phyloP scores from a whole-genome alignment of 2,888 invertebrate genomes.

The Dusona sp. region DNA sequence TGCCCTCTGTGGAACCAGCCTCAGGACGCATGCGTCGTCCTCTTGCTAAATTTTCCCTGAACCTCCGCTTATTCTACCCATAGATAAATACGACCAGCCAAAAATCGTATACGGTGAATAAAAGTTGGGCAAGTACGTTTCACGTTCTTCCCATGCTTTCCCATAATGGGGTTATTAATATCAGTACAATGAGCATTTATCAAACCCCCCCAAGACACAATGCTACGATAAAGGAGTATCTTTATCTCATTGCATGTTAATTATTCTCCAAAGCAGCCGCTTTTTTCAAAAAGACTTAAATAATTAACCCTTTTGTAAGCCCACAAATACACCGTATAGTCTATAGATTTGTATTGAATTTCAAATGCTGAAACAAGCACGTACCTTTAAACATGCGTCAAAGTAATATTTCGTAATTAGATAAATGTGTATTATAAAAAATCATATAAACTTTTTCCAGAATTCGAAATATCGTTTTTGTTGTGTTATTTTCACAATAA shows the following conservation, averaged over 20 bases:
- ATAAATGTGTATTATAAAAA: background rate
- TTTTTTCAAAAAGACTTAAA: background rate
- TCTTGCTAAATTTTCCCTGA: constrained; percentile 5
- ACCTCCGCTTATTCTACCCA: background rate
- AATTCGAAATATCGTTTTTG: background rate
- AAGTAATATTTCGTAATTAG: background rate
- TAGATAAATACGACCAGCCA: background rate
- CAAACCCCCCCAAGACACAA: background rate
- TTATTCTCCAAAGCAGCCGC: background rate
- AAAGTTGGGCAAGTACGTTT: constrained; percentile 1
- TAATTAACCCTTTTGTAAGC: background rate
- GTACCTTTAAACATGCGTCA: background rate
- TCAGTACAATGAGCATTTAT: background rate
- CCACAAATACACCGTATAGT: too few species aligned
- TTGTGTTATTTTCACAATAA: background rate
- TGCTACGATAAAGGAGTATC: background rate
- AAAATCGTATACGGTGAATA: background rate
- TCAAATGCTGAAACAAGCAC: too few species aligned
- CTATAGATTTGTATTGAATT: too few species aligned
- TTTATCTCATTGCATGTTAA: background rate
- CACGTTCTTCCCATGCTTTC: background rate
- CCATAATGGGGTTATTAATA: background rate
- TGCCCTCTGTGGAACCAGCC: constrained; percentile 19
- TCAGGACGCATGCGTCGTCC: constrained; percentile 57
- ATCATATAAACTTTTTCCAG: background rate